Evolutionary conservation across 2,797 vertebrate species (phyloP).

Genomic region (Pseudomugil tenellus): DNA sequence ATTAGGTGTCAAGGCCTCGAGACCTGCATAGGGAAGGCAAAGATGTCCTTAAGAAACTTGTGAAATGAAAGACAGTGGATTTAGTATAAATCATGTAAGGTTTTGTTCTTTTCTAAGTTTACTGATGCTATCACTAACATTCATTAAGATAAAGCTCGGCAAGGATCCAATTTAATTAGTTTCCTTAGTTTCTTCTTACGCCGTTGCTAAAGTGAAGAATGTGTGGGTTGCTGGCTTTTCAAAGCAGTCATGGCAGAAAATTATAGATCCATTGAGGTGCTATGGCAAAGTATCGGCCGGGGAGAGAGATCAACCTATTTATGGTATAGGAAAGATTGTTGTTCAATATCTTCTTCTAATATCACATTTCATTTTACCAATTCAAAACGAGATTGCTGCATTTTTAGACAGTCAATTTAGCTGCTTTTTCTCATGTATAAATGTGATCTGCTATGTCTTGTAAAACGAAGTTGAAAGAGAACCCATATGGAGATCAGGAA

Average conservation of each 20-base stretch:
- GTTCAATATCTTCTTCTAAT: neutral
- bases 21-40: neutral
- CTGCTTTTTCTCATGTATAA: no score
- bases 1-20: neutral
- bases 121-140: neutral
- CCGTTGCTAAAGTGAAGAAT: neutral
- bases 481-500: no score
- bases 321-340: neutral
- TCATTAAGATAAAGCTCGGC: neutral
- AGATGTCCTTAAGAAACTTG: neutral
- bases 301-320: neutral
- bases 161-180: neutral
- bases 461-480: no score
- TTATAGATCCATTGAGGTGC: neutral
- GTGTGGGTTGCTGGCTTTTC: neutral
- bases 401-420: no score
- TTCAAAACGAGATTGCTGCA: no score
- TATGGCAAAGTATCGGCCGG: neutral
- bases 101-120: no score
- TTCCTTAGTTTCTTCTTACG: neutral
- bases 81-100: no score
- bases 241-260: neutral
- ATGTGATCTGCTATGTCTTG: no score
- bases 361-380: neutral
- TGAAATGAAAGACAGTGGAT: neutral